Evolutionary conservation across 2,113 vertebrate species (phyloP), one percentile per base, ranked within the genome.

Genomic region (Raphicerus campestris): DNA sequence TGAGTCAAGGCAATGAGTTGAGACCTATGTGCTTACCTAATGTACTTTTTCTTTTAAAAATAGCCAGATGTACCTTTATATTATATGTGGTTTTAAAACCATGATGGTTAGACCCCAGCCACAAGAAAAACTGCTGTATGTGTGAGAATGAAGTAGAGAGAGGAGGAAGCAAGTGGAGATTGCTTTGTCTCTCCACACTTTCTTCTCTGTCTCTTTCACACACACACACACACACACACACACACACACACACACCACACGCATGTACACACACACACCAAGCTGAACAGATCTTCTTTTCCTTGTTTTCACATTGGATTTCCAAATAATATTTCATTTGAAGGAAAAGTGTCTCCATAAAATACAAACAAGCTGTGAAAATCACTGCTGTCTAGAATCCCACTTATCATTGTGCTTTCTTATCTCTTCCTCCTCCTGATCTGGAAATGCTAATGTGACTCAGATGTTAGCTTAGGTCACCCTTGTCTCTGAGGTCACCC

Each of bases 401-500:
- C n/a, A 61, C 95, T 96, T 96, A 98, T 96, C 90, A 35, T 39
- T 82, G 55, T 58, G 24, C 92, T 85, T 93, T 93, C 77, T 96
- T 96, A 93, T 96, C 91, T 89, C 24, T 13, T 51, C 78, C 32
- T 3, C 32, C 78, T 20, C n/a, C 35, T 9, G 7, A 66, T 93
- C 66, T 97, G 91, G 70, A 97, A 96, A 88, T 42, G 75, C 87
- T 98, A 98, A 97, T 96, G 14, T 90, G 96, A 90, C 35, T 97
- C 97, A 97, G 70, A 97, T 88, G 90, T 92, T 96, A 91, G 82
- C 22, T 39, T 77, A 96, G 97, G 66, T 95, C 92, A 85, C 60
- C 77, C 95, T 91, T 92, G 84, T 89, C 81, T 73, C 63, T 96
- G 75, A 96, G 92, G 94, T 94, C 77, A 70, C 70, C 28, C 55